Evolutionary conservation across 2,113 vertebrate genomes (phyloP).

Genomic region (Cephalopterus ornatus): DNA sequence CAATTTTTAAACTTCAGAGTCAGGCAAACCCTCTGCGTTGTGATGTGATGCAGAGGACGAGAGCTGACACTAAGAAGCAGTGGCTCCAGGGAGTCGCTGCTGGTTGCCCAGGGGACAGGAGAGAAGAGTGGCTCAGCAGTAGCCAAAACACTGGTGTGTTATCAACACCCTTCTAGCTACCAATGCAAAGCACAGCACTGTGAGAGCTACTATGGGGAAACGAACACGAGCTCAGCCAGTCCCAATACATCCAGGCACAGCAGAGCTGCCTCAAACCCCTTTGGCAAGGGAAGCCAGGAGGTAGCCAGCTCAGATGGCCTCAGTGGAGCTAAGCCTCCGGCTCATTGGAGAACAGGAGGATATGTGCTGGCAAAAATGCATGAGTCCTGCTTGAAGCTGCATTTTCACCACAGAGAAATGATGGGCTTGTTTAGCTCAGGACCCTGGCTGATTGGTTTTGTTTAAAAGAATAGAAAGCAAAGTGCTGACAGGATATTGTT

Average conservation of each 20-base stretch:
- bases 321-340: rapidly evolving
- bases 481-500: conserved; percentile 45
- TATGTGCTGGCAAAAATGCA: background rate
- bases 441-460: conserved; percentile 13
- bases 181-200: too few species aligned
- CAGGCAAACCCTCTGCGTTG: rapidly evolving
- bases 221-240: too few species aligned
- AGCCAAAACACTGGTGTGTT: too few species aligned
- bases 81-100: background rate
- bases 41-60: background rate
- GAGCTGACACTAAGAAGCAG: background rate
- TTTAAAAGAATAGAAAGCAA: background rate
- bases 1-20: conserved; percentile 19
- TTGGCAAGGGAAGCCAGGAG: background rate
- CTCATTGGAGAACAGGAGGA: background rate
- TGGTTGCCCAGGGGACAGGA: background rate
- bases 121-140: background rate
- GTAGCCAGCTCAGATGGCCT: background rate
- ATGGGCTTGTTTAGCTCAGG: background rate
- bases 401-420: conserved; percentile 1
- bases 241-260: background rate
- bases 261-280: background rate
- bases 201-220: too few species aligned
- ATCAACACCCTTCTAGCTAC: too few species aligned
- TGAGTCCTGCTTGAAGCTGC: background rate